phyloP scores from a whole-genome alignment of 2,797 vertebrate species.

The Sebastes hopkinsi region DNA sequence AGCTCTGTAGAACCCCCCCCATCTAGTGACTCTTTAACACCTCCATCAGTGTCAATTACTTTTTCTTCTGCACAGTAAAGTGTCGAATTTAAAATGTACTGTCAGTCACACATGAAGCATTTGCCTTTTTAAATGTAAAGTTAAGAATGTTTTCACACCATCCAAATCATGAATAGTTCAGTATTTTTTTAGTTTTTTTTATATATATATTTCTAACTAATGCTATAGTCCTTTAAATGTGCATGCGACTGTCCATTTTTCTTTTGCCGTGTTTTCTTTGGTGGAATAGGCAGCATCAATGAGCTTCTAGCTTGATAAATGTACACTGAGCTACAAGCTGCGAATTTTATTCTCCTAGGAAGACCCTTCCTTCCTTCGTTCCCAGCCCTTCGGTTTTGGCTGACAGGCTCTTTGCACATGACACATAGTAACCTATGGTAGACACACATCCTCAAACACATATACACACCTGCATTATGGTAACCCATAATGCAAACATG shows the following conservation, averaged over 20 bases:
- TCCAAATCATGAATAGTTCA: conserved; percentile 4
- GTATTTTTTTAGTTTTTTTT: conserved; percentile 1
- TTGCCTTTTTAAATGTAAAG: conserved; percentile 9
- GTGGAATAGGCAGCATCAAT: conserved; percentile 41
- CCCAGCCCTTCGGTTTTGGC: conserved; percentile 31
- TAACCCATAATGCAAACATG: conserved; percentile 37
- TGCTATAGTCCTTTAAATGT: conserved; percentile 45
- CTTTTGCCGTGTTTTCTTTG: conserved; percentile 39
- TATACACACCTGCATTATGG: conserved; percentile 25
- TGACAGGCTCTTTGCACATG: conserved; percentile 34
- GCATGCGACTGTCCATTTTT: conserved; percentile 55
- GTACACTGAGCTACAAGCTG: conserved; percentile 20
- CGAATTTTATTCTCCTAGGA: not conserved
- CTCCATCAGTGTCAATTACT: conserved; percentile 80
- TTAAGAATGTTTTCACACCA: conserved; percentile 19
- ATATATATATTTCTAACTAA: conserved; percentile 1
- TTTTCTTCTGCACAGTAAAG: conserved; percentile 43
- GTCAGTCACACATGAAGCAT: conserved; percentile 33
- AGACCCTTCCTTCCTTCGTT: conserved; percentile 12
- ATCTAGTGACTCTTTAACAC: conserved; percentile 74
- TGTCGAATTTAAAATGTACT: conserved; percentile 30
- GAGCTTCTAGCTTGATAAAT: conserved; percentile 8
- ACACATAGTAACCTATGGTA: conserved; percentile 25
- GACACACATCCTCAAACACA: not conserved
- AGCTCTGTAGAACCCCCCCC: conserved; percentile 56